Percentiles rank a stretch among this genome's conserved stretches.
phyloP scores from a whole-genome alignment of 2,113 vertebrate species.

The Laticauda colubrina region DNA sequence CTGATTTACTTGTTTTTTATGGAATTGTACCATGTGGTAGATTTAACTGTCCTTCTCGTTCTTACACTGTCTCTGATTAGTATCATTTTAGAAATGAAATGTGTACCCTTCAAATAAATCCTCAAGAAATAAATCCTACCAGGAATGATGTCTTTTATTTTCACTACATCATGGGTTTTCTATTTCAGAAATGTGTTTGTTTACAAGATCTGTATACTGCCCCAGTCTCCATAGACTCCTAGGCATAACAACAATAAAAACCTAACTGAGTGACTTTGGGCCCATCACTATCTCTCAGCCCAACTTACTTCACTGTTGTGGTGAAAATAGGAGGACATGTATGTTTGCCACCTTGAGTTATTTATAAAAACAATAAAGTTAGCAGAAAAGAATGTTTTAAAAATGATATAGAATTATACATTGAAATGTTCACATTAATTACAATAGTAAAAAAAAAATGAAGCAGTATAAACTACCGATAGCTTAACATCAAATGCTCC shows the following conservation, averaged over 20 bases:
- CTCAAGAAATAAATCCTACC: conserved; percentile 12
- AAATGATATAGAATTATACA: not conserved
- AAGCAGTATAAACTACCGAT: not conserved
- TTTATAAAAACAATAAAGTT: not conserved
- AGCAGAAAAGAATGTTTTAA: not conserved
- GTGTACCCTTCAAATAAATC: conserved; percentile 43
- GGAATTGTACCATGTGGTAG: not conserved
- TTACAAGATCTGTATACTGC: not conserved
- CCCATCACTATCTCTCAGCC: not conserved
- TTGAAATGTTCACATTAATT: not conserved
- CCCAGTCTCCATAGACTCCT: not conserved
- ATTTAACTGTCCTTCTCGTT: not conserved
- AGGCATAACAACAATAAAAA: not conserved
- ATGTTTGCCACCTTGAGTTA: not conserved
- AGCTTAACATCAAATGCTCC: not conserved
- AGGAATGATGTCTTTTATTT: conserved; percentile 49
- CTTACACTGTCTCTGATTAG: not conserved
- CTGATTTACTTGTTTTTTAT: not conserved
- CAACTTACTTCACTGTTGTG: not conserved
- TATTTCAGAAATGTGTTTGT: conserved; percentile 41
- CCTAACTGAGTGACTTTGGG: not conserved
- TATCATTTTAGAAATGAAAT: not conserved
- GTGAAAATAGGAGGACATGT: not conserved
- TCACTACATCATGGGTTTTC: conserved; percentile 52
- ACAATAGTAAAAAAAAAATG: not conserved